phyloP scores from a whole-genome alignment of 2,888 invertebrate genomes.

The Brachynemurus nebulosus region DNA sequence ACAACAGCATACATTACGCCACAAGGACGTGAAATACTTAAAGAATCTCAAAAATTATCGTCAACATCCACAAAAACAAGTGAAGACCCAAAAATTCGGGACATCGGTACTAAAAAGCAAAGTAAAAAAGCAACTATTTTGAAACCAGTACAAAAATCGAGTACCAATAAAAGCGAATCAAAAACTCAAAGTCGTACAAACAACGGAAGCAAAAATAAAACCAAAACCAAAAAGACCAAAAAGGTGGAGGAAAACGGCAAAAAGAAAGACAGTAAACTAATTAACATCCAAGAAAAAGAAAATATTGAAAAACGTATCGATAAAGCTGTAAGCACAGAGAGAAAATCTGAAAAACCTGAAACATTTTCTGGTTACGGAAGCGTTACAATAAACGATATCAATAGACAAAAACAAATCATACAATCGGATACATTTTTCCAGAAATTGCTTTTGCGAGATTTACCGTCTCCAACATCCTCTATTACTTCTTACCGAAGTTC shows the following conservation, averaged over 20 bases:
- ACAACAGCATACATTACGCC: slow-evolving; percentile 7
- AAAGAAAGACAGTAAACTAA: slow-evolving; percentile 22
- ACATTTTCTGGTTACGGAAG: slow-evolving; percentile 7
- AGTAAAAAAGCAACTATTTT: neutral
- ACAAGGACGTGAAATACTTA: slow-evolving; percentile 17
- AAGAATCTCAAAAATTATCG: slow-evolving; percentile 5
- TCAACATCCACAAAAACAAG: slow-evolving; percentile 13
- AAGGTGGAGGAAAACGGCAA: slow-evolving; percentile 23
- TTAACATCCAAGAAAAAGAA: slow-evolving; percentile 20
- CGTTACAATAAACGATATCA: slow-evolving; percentile 34
- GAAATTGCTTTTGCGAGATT: slow-evolving; percentile 48
- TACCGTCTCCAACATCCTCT: slow-evolving; percentile 29
- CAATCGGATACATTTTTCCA: slow-evolving; percentile 55
- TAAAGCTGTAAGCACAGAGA: slow-evolving; percentile 22
- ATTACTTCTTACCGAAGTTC: slow-evolving; percentile 34
- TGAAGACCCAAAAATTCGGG: neutral
- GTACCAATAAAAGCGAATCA: slow-evolving; percentile 4
- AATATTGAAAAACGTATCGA: slow-evolving; percentile 22
- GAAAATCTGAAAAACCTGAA: slow-evolving; percentile 16
- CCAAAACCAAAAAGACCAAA: slow-evolving; percentile 26
- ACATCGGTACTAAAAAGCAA: neutral
- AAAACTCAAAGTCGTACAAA: slow-evolving; percentile 11
- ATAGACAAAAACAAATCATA: slow-evolving; percentile 41
- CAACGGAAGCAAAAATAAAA: slow-evolving; percentile 15
- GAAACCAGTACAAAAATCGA: slow-evolving; percentile 10